Conservation (phyloP, 2,113 vertebrate genomes). For the Chamaetylas fuelleborni region DNA sequence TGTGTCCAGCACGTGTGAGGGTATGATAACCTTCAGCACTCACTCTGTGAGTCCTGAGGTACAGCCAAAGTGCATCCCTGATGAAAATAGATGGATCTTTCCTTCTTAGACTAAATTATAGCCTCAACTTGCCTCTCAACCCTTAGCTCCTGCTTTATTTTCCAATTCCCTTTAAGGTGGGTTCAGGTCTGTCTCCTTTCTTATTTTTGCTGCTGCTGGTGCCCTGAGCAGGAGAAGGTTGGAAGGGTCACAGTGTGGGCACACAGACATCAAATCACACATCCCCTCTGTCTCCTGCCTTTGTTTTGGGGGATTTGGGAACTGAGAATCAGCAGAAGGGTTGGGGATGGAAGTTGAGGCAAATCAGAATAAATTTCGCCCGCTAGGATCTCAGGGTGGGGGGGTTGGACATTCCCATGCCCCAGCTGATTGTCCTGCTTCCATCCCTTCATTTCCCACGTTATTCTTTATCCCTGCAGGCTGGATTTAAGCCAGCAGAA, state of each 20-base stretch:
- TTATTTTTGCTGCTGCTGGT: background rate
- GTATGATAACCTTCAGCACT: background rate
- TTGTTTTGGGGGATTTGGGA: background rate
- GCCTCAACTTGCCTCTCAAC: background rate
- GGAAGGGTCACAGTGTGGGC: background rate
- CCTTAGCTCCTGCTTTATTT: background rate
- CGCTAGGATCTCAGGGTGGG: background rate
- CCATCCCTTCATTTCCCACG: background rate
- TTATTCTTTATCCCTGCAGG: background rate
- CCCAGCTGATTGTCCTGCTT: background rate
- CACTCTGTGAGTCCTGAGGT: background rate
- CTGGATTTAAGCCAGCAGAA: background rate
- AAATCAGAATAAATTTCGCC: background rate
- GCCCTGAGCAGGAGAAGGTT: background rate
- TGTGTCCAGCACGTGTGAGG: background rate
- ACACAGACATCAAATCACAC: background rate
- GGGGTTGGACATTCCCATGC: background rate
- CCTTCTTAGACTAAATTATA: background rate
- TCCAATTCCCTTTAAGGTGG: background rate
- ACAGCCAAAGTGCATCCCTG: background rate
- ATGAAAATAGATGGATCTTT: conserved; percentile 9
- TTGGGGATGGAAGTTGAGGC: background rate
- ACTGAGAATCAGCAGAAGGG: background rate
- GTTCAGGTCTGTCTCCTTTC: background rate
- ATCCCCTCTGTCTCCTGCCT: background rate